Base-by-base conservation (phyloP, 2,113 vertebrate species). In the Peromyscus maniculatus region DNA sequence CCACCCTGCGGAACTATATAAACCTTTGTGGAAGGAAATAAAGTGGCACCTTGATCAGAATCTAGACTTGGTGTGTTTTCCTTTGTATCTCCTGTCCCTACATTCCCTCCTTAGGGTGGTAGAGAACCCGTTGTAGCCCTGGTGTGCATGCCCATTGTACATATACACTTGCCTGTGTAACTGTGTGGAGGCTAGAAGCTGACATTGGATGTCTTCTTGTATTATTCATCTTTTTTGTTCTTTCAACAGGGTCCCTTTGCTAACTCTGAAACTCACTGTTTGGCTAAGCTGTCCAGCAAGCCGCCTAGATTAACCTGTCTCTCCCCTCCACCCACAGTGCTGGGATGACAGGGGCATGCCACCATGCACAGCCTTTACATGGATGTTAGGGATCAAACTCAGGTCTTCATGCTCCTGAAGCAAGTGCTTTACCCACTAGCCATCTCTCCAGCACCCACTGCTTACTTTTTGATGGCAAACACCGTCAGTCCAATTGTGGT, bases 401-500 rank as follows among this genome's bases (percentile, higher is more conserved):
- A 57, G 17, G 33, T 57, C 17, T 9, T 36, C 31, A 36, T 36
- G 1, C 10, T 12, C 19, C 33, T 28, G 5, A 26, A 77, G 28
- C 16, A 55, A 33, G 28, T 52, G 7, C 16, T 52, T 52, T 31
- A 31, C 28, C 28, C 77, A 36, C 11, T 12, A 39, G 57, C 36
- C 33, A 1, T 0, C 10, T 24, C 4, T 33, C 19, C 59, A 9
- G 43, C 4, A 57, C 33, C 12, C 26, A 3, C 52, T 31, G 46
- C 84, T 90, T 90, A 90, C 88, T 94, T 97, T 90, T 94, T 96
- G n/a, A 97, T 46, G 26, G 96, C 96, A 92, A 97, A 97, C 21
- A 96, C 39, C 0, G 96, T 96, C 15, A 96, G 33, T 5, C 95
- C 95, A 3, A 97, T 39, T 24, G 92, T 95, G 62, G 78, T 62